These are phyloP conservation scores for Gallinago undulata DNA, from an alignment of 2,113 vertebrate genomes.

Conservation along the genomic window DNA sequence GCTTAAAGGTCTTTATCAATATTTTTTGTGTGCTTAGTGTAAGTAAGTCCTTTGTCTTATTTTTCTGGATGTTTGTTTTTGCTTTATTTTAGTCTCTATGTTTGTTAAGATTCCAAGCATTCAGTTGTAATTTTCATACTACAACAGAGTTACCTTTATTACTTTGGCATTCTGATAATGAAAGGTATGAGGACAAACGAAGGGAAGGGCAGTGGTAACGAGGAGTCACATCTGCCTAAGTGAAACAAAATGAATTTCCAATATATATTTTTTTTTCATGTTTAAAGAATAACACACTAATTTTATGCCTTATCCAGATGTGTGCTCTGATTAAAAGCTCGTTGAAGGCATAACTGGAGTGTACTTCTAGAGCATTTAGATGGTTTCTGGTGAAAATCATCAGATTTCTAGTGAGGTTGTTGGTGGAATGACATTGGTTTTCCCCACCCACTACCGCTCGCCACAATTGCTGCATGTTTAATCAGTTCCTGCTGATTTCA, in stretches of 20 bases:
- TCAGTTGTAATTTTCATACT: not conserved
- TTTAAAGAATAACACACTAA: not conserved
- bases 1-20: not conserved
- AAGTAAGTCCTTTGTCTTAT: not conserved
- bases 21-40: not conserved
- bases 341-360: not conserved
- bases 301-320: not conserved
- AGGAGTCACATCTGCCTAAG: not conserved
- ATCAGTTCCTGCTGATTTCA: slow-evolving; percentile 29
- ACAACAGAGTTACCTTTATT: not conserved
- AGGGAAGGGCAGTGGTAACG: fast-evolving
- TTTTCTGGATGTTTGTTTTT: not conserved
- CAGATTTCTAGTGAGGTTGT: not conserved
- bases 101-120: not conserved
- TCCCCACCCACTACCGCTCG: not conserved
- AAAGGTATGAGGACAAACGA: not conserved
- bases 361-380: not conserved
- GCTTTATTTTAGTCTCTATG: not conserved
- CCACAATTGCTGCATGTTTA: slow-evolving; percentile 1
- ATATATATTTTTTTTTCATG: not conserved
- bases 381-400: not conserved
- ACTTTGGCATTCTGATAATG: not conserved
- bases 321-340: not conserved
- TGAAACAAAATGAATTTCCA: not conserved
- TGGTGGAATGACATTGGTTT: slow-evolving; percentile 6